Conservation (phyloP, 2,888 invertebrate species). For the Cryptocephalus primarius region DNA sequence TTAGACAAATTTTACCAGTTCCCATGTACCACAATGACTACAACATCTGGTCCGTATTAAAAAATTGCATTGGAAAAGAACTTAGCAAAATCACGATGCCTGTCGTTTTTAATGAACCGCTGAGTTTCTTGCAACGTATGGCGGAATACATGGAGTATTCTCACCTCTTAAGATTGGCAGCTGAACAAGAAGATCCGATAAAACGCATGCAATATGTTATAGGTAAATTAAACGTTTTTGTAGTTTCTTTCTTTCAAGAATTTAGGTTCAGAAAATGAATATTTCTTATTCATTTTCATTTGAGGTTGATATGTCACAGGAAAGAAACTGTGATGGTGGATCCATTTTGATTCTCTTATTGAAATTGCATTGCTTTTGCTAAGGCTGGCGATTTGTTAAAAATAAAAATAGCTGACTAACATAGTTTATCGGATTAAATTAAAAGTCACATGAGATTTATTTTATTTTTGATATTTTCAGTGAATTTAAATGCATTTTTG, state of each 20-base stretch:
- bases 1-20: constrained; percentile 57
- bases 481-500: too few species aligned
- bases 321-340: too few species aligned
- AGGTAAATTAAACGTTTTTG: too few species aligned
- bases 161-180: constrained; percentile 61
- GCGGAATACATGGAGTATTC: constrained; percentile 92
- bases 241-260: not conserved
- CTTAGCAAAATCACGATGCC: constrained; percentile 95
- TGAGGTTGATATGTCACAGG: too few species aligned
- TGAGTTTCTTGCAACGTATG: constrained; percentile 89
- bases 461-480: too few species aligned
- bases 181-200: constrained; percentile 66
- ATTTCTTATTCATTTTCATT: not conserved
- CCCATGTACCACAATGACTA: constrained; percentile 71
- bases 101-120: constrained; percentile 90
- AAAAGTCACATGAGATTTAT: too few species aligned
- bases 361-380: too few species aligned
- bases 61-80: constrained; percentile 87
- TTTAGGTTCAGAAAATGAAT: not conserved
- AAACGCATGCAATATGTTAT: constrained; percentile 70
- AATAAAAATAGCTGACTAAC: too few species aligned
- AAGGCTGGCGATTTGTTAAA: too few species aligned
- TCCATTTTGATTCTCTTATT: too few species aligned
- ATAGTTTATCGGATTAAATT: too few species aligned
- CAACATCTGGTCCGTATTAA: constrained; percentile 83